Percentiles rank a stretch among this genome's conserved stretches.
Conservation (phyloP, 2,113 vertebrate species). For the Haplochromis burtoni region DNA sequence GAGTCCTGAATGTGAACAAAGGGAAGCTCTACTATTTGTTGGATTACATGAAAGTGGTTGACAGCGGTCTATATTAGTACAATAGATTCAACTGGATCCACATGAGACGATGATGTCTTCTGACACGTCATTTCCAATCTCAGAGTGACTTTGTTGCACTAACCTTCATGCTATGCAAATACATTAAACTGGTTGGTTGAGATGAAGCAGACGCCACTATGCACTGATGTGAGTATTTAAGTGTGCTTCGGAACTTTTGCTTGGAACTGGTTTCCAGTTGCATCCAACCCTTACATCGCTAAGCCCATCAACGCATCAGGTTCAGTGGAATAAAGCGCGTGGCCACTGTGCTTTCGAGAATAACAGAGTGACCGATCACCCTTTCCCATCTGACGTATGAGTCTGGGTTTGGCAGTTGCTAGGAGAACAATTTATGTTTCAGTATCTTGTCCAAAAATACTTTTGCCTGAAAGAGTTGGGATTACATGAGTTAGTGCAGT, state of each 20-base stretch:
- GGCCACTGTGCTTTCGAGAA: not conserved
- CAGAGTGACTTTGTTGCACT: not conserved
- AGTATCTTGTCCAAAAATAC: not conserved
- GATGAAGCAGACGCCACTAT: not conserved
- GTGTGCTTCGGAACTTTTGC: not conserved
- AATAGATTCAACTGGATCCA: not conserved
- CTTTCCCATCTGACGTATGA: not conserved
- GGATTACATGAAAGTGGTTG: not conserved
- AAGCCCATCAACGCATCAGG: not conserved
- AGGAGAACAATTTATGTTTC: not conserved
- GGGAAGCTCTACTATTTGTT: not conserved
- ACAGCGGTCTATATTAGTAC: not conserved
- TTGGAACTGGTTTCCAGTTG: not conserved
- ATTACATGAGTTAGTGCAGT: not conserved
- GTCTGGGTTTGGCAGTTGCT: not conserved
- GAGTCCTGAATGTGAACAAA: not conserved
- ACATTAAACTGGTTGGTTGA: not conserved
- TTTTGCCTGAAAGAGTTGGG: not conserved
- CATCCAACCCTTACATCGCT: not conserved
- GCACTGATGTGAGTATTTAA: not conserved
- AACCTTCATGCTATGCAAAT: not conserved
- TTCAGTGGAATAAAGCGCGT: not conserved
- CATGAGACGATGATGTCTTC: fast-evolving
- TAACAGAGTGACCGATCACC: not conserved
- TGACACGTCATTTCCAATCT: not conserved